Conservation (phyloP, 1,140 invertebrate species). For the Rhopalosiphum maidis region DNA sequence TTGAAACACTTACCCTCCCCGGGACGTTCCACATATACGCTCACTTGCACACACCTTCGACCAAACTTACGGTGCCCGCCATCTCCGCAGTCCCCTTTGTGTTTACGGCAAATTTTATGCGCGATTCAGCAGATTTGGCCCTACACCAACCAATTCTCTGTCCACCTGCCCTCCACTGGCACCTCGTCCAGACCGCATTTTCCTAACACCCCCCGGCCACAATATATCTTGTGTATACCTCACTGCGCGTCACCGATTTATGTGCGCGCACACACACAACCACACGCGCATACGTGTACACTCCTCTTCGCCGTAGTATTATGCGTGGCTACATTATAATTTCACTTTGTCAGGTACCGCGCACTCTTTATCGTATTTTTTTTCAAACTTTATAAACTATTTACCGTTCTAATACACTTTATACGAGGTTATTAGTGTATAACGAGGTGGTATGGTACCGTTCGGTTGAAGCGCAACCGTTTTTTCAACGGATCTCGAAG, state of each 20-base stretch:
- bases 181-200: background rate
- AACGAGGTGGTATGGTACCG: background rate
- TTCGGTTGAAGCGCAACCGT: background rate
- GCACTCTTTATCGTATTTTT: background rate
- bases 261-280: background rate
- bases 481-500: background rate
- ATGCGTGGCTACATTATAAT: conserved; percentile 4
- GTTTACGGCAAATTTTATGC: background rate
- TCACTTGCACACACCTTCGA: background rate
- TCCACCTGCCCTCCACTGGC: too few relatives aligned
- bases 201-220: too few relatives aligned
- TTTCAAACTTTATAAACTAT: background rate
- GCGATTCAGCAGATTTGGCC: conserved; percentile 21
- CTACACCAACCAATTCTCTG: background rate
- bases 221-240: background rate
- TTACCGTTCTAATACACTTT: background rate
- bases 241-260: background rate
- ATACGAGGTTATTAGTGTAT: background rate
- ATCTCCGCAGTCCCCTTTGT: background rate
- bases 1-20: conserved; percentile 8
- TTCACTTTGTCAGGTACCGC: background rate
- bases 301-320: background rate
- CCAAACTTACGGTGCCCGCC: background rate
- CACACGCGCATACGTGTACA: background rate
- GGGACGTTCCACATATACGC: background rate